Evolutionary conservation across 2,888 invertebrate genomes (phyloP).

Genomic region (Luperina nickerlii): DNA sequence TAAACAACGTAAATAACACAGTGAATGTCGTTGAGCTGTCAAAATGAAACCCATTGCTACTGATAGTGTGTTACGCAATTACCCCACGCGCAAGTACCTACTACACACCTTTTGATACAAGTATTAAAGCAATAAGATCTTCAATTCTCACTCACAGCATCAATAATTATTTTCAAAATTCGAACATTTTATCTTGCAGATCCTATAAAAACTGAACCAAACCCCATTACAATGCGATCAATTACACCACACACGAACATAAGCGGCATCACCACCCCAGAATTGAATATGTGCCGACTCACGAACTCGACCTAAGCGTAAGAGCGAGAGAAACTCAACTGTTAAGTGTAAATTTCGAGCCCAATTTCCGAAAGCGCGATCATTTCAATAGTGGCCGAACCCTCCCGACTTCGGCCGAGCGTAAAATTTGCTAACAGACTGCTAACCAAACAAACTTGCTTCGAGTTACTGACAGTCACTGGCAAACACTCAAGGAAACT

Average conservation of each 20-base stretch:
- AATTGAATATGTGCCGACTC: conserved; percentile 55
- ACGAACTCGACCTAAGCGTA: conserved; percentile 39
- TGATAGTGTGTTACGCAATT: too few relatives aligned
- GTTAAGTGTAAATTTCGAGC: conserved; percentile 60
- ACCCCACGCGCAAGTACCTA: too few relatives aligned
- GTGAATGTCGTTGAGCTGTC: too few relatives aligned
- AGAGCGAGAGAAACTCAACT: conserved; percentile 52
- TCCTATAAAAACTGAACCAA: not conserved
- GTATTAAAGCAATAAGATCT: not conserved
- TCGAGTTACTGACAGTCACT: conserved; percentile 58
- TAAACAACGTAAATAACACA: too few relatives aligned
- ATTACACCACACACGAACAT: conserved; percentile 12
- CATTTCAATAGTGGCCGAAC: conserved; percentile 53
- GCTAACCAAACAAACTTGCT: conserved; percentile 74
- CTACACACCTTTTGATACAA: too few relatives aligned
- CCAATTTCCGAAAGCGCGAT: conserved; percentile 63
- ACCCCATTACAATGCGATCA: not conserved
- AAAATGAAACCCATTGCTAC: too few relatives aligned
- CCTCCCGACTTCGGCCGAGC: conserved; percentile 61
- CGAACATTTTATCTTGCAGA: not conserved
- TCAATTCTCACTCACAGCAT: not conserved
- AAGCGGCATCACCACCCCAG: conserved; percentile 26
- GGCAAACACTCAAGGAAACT: conserved; percentile 67
- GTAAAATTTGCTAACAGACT: conserved; percentile 73
- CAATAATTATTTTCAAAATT: not conserved